Percentiles rank a stretch among this genome's conserved stretches.
Evolutionary conservation across 2,888 invertebrate species (phyloP).

Genomic region (Lasioglossum villosulum): DNA sequence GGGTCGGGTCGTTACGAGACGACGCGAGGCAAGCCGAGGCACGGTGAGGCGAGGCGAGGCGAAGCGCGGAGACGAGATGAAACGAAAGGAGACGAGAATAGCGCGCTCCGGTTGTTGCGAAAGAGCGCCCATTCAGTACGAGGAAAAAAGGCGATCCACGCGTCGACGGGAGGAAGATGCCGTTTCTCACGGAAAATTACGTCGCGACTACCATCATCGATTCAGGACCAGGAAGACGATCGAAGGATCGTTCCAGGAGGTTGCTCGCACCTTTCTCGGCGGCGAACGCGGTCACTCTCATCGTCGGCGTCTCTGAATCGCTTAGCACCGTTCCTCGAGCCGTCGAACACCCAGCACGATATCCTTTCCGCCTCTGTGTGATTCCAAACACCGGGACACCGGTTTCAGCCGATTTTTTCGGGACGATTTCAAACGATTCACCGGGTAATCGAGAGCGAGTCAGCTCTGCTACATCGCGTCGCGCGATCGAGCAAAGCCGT

Average conservation of each 20-base stretch:
- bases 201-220: neutral
- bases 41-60: neutral
- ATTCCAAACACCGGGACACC: too few relatives aligned
- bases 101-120: slow-evolving; percentile 9
- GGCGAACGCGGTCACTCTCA: slow-evolving; percentile 26
- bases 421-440: neutral
- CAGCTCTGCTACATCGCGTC: slow-evolving; percentile 6
- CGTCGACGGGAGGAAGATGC: neutral
- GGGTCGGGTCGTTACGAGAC: neutral
- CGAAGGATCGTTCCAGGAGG: neutral
- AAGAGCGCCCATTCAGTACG: neutral
- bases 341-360: neutral
- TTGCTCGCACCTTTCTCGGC: neutral
- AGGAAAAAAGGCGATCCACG: neutral
- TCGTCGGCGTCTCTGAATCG: neutral
- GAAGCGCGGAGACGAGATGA: neutral
- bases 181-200: neutral
- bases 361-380: neutral
- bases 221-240: neutral
- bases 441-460: neutral
- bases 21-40: neutral
- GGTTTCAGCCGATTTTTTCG: neutral
- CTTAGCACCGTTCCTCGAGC: neutral
- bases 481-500: neutral
- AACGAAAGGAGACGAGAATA: slow-evolving; percentile 18